These are phyloP conservation scores for Mugil cephalus DNA, from an alignment of 2,113 vertebrate genomes.

Conservation along the genomic window DNA sequence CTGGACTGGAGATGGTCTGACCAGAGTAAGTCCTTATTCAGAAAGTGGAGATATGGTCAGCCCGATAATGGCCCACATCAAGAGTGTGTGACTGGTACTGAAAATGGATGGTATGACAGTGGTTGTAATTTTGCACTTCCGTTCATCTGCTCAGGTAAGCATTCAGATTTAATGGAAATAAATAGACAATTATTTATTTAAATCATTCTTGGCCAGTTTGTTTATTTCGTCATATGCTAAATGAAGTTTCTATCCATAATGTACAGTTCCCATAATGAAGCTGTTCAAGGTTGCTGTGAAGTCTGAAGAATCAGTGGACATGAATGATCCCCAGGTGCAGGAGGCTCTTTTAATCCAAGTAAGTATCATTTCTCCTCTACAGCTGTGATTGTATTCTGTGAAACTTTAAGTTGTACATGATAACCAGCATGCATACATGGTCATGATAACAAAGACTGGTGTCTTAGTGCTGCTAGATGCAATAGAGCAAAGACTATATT, in stretches of 20 bases:
- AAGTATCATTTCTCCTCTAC: neutral
- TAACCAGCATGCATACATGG: too few relatives aligned
- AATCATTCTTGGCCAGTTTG: too few relatives aligned
- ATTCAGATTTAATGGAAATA: neutral
- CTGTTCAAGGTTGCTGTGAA: constrained; percentile 1
- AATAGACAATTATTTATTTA: neutral
- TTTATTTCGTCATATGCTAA: neutral
- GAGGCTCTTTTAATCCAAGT: neutral
- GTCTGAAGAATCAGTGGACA: neutral
- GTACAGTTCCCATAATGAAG: neutral
- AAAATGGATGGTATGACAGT: neutral
- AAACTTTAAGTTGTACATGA: too few relatives aligned
- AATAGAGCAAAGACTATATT: too few relatives aligned
- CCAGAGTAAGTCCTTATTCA: neutral
- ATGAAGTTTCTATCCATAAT: too few relatives aligned
- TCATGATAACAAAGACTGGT: too few relatives aligned
- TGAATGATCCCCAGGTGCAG: neutral
- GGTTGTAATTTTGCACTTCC: accelerated
- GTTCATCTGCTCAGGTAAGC: constrained; percentile 8
- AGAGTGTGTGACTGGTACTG: accelerated
- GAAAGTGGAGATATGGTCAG: accelerated
- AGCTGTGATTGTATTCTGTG: too few relatives aligned
- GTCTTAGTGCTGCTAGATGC: too few relatives aligned
- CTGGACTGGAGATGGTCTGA: constrained; percentile 7
- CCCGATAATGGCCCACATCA: neutral